Evolutionary conservation across 2,888 invertebrate genomes (phyloP).

Genomic region (Drosophila sordidula): DNA sequence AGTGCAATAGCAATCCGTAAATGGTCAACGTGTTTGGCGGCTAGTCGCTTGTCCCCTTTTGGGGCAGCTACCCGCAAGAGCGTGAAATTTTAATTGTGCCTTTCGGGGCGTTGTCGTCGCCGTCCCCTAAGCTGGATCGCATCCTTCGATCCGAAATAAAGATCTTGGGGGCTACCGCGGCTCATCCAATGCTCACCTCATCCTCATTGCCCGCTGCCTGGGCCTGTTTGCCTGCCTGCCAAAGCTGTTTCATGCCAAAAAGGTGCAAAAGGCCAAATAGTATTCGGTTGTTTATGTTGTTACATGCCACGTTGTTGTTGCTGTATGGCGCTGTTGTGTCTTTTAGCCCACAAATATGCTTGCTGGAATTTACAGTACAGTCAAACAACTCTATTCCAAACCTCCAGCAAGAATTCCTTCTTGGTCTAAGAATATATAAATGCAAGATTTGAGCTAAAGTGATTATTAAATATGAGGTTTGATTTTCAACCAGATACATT

Average conservation of each 20-base stretch:
- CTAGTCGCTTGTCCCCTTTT: conserved; percentile 58
- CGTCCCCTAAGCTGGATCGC: conserved; percentile 32
- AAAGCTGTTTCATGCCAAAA: conserved; percentile 77
- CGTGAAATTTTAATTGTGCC: conserved; percentile 80
- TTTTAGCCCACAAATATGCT: conserved; percentile 63
- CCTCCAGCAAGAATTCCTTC: not conserved
- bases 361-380: conserved; percentile 62
- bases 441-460: no score
- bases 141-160: conserved; percentile 73
- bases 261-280: conserved; percentile 80
- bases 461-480: no score
- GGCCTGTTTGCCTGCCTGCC: conserved; percentile 40
- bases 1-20: conserved; percentile 42
- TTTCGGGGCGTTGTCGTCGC: conserved; percentile 74
- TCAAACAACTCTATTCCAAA: conserved; percentile 35
- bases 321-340: conserved; percentile 52
- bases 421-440: no score
- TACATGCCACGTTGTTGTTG: conserved; percentile 64
- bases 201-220: conserved; percentile 5
- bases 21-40: conserved; percentile 59
- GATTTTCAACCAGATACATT: no score
- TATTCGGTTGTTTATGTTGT: conserved; percentile 80
- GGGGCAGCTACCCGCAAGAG: conserved; percentile 49
- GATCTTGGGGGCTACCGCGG: conserved; percentile 67
- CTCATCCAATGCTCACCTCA: conserved; percentile 48